These are phyloP conservation scores for Psittacula echo DNA, from an alignment of 2,797 vertebrate species.

Conservation along the genomic window DNA sequence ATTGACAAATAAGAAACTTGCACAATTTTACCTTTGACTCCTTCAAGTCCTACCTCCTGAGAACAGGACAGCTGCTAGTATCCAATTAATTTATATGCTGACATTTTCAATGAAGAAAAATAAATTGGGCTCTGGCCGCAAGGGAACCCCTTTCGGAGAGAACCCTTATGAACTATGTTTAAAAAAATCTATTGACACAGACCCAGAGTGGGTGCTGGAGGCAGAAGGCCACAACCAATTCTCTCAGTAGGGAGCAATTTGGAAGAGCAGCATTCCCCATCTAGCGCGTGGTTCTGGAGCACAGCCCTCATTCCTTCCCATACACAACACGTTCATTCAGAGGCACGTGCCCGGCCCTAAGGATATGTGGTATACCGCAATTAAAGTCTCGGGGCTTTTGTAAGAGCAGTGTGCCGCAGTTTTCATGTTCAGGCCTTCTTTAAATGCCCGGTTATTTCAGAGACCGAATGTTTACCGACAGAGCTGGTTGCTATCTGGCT, in stretches of 20 bases:
- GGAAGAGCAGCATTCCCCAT: neutral
- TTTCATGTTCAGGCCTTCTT: neutral
- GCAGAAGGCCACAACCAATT: neutral
- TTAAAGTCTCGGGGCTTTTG: accelerated
- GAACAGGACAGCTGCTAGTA: neutral
- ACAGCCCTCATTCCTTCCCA: neutral
- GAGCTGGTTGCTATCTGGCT: neutral
- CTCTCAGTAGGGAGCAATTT: neutral
- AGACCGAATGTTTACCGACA: accelerated
- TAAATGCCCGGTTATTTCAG: accelerated
- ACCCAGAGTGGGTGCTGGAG: neutral
- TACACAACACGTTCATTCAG: accelerated
- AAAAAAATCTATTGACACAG: accelerated
- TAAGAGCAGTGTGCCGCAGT: accelerated
- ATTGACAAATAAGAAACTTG: neutral
- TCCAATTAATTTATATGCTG: neutral
- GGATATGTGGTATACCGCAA: accelerated
- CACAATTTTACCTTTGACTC: neutral
- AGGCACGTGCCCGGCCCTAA: neutral
- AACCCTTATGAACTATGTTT: neutral
- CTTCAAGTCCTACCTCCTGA: neutral
- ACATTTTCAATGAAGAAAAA: neutral
- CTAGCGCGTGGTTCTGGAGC: accelerated
- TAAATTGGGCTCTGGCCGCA: neutral
- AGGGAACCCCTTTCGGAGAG: neutral